Conservation (phyloP, 2,113 vertebrate species). For the Aix galericulata region DNA sequence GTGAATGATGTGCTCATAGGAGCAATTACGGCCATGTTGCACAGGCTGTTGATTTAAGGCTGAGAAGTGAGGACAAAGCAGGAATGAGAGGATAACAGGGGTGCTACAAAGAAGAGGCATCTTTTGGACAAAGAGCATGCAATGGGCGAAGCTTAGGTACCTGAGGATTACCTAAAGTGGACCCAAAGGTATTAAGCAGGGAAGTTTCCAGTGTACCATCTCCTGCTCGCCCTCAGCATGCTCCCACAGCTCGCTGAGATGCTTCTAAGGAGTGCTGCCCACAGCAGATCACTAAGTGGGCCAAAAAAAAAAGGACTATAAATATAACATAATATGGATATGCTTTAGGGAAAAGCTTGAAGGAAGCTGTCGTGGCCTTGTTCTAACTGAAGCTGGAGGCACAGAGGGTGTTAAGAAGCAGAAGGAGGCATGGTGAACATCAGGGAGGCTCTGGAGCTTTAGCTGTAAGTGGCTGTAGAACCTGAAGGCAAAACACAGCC, state of each 20-base stretch:
- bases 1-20: fast-evolving
- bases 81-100: background rate
- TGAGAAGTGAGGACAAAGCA: background rate
- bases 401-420: background rate
- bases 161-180: background rate
- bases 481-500: background rate
- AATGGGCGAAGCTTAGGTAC: background rate
- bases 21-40: background rate
- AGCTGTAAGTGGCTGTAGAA: background rate
- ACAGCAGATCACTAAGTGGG: background rate
- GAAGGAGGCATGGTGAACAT: fast-evolving
- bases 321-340: background rate
- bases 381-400: background rate
- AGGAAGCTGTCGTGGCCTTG: fast-evolving
- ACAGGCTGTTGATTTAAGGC: too few species aligned
- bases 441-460: background rate
- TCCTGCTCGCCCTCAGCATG: fast-evolving
- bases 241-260: background rate
- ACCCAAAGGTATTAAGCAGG: background rate
- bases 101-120: background rate
- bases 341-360: background rate
- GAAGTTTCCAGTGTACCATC: background rate
- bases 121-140: background rate
- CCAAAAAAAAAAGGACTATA: background rate
- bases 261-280: background rate